These are phyloP conservation scores for Scleropages formosus DNA, from an alignment of 2,797 vertebrate genomes.

Conservation along the genomic window DNA sequence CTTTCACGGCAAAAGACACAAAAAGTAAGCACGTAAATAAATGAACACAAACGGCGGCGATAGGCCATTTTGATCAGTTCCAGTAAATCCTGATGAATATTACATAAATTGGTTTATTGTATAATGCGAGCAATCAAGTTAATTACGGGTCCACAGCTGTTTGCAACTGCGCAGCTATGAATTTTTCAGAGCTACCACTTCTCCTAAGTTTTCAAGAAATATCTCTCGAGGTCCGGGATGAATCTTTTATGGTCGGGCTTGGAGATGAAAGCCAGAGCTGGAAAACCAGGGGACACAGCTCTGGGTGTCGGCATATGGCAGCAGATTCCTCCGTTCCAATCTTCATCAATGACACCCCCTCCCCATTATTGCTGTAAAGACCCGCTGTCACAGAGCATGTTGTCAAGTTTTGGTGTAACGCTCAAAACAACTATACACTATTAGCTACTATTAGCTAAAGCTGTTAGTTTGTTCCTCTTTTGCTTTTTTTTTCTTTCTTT, in stretches of 20 bases:
- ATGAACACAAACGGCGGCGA: conserved; percentile 9
- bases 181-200: conserved; percentile 77
- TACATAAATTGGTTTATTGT: conserved; percentile 72
- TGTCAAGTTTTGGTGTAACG: conserved; percentile 29
- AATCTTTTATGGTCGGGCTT: conserved; percentile 77
- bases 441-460: not conserved
- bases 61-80: conserved; percentile 53
- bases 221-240: conserved; percentile 80
- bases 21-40: conserved; percentile 17
- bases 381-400: conserved; percentile 49
- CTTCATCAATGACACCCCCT: conserved; percentile 69
- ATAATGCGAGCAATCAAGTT: conserved; percentile 87
- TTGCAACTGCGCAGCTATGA: conserved; percentile 78
- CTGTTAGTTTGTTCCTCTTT: conserved; percentile 23
- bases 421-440: too few species aligned
- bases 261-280: conserved; percentile 62
- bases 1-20: conserved; percentile 13
- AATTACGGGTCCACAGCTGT: conserved; percentile 95
- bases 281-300: conserved; percentile 65
- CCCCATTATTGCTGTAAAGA: conserved; percentile 71
- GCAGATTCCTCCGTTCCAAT: conserved; percentile 72
- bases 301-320: conserved; percentile 67
- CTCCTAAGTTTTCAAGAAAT: conserved; percentile 80
- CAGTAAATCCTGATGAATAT: conserved; percentile 64
- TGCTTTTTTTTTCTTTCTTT: conserved; percentile 43